A percentile compares a stretch with the other conserved stretches of the same genome.
Conservation (phyloP, 2,797 vertebrate species). For the Danio choprae region DNA sequence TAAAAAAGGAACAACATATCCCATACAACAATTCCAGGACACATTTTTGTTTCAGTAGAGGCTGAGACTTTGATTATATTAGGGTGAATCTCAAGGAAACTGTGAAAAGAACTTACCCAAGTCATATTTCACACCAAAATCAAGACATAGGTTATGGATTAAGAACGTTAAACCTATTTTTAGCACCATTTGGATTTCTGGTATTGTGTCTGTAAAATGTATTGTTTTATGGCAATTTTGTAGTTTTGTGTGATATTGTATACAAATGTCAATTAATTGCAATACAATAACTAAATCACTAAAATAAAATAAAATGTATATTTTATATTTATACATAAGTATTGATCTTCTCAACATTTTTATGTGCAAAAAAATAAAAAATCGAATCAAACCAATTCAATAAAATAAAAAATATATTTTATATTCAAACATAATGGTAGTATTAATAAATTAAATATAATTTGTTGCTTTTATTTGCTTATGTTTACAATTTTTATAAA, state of each 20-base stretch:
- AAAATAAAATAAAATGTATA: too few species aligned
- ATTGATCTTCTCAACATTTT: too few species aligned
- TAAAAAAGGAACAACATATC: not conserved
- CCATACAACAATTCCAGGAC: constrained; percentile 1
- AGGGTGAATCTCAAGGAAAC: not conserved
- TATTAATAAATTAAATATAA: too few species aligned
- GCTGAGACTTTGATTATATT: constrained; percentile 13
- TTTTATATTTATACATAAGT: too few species aligned
- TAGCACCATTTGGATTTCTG: not conserved
- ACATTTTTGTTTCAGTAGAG: constrained; percentile 4
- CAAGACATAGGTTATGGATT: not conserved
- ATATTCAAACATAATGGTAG: too few species aligned
- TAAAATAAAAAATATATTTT: too few species aligned
- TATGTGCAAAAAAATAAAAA: too few species aligned
- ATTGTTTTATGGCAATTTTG: not conserved
- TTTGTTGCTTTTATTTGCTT: too few species aligned
- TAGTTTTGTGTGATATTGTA: not conserved
- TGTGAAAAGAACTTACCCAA: not conserved
- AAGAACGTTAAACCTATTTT: not conserved
- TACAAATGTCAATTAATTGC: not conserved
- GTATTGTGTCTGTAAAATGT: not conserved
- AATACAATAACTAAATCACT: too few species aligned
- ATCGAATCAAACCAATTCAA: too few species aligned
- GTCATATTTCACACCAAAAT: constrained; percentile 14
- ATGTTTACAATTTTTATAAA: not conserved